These are phyloP conservation scores for Carcina quercana DNA, from an alignment of 2,888 invertebrate species.

Conservation along the genomic window DNA sequence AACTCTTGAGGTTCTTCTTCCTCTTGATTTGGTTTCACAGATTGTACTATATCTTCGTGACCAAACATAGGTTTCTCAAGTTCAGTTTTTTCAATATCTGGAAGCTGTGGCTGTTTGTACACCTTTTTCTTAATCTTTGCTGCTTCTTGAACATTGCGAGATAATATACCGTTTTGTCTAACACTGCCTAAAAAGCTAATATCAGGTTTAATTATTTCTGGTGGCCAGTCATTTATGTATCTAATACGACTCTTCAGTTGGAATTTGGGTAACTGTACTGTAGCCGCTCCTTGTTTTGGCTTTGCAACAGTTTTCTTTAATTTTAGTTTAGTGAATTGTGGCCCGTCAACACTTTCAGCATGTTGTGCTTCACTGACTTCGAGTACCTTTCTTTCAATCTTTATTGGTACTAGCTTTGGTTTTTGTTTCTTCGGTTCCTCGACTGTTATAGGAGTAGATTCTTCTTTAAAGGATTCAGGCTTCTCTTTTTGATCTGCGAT, in stretches of 20 bases:
- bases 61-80: conserved; percentile 74
- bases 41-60: conserved; percentile 58
- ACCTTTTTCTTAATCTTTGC: conserved; percentile 76
- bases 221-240: conserved; percentile 76
- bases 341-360: conserved; percentile 73
- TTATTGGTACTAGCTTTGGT: conserved; percentile 63
- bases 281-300: conserved; percentile 56
- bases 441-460: conserved; percentile 26
- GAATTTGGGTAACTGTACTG: conserved; percentile 76
- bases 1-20: conserved; percentile 25
- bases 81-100: conserved; percentile 69
- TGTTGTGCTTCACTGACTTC: conserved; percentile 78
- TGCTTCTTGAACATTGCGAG: conserved; percentile 82
- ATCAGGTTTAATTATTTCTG: conserved; percentile 65
- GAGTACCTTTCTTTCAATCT: conserved; percentile 77
- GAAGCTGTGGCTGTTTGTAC: conserved; percentile 70
- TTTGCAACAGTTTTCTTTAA: conserved; percentile 76
- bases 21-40: conserved; percentile 31
- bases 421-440: conserved; percentile 41
- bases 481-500: neutral
- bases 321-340: conserved; percentile 80
- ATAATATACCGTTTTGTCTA: conserved; percentile 79
- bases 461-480: conserved; percentile 1
- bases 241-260: conserved; percentile 82
- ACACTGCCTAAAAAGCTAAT: conserved; percentile 71